phyloP scores from a whole-genome alignment of 92 coral and sea anemone species.

The Isaurus tuberculatus region DNA sequence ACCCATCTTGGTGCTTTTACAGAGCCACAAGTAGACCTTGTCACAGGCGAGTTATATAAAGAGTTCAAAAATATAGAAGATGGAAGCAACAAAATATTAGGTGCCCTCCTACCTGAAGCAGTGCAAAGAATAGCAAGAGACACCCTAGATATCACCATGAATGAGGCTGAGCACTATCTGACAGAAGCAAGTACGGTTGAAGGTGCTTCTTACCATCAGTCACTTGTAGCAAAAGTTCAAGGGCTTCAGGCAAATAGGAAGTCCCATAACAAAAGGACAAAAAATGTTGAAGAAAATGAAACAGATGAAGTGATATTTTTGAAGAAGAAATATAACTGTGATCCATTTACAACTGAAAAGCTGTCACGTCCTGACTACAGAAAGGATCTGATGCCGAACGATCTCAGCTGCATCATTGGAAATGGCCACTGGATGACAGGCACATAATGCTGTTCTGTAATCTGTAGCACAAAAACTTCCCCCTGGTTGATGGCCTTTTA shows the following conservation, averaged over 20 bases:
- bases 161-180: not conserved
- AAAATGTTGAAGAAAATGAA: slow-evolving; percentile 20
- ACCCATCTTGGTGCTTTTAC: slow-evolving; percentile 2
- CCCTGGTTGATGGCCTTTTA: not conserved
- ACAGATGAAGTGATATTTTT: not conserved
- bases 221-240: not conserved
- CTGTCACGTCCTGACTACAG: not conserved
- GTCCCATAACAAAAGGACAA: too few species aligned
- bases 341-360: not conserved
- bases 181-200: not conserved
- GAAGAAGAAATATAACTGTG: not conserved
- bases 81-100: not conserved
- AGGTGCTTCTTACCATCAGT: not conserved
- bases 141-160: not conserved
- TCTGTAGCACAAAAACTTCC: not conserved
- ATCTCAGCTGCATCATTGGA: too few species aligned
- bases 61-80: not conserved
- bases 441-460: not conserved
- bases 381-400: too few species aligned
- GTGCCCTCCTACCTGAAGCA: slow-evolving; percentile 16
- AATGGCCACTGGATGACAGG: not conserved
- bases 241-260: too few species aligned
- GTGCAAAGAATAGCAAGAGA: slow-evolving; percentile 11
- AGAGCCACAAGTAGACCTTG: not conserved
- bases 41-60: not conserved